Conservation (phyloP, 2,113 vertebrate genomes). For the Ahaetulla prasina region DNA sequence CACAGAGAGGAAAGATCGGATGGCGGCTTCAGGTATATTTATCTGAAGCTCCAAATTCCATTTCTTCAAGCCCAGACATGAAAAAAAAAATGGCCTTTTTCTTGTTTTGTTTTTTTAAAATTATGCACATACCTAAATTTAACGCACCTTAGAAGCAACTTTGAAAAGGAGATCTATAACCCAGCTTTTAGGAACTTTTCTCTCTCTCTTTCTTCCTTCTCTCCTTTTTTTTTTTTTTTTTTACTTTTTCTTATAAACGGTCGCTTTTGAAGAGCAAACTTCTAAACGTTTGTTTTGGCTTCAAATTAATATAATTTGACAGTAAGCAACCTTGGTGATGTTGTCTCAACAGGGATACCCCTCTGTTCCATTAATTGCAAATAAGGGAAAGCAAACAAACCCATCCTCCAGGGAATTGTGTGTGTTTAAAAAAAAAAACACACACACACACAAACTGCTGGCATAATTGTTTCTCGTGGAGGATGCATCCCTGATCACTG, state of each 20-base stretch:
- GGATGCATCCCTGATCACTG: background rate
- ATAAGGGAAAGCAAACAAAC: background rate
- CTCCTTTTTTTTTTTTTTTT: no score
- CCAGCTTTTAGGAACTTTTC: fast-evolving
- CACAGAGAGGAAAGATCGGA: background rate
- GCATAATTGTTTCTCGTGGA: background rate
- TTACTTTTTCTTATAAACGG: background rate
- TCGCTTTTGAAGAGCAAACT: background rate
- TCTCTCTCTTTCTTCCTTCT: background rate
- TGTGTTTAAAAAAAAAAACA: no score
- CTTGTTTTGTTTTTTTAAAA: slow-evolving; percentile 13
- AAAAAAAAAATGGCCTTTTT: background rate
- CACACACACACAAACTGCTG: background rate
- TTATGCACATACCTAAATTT: slow-evolving; percentile 24
- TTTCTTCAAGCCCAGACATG: background rate
- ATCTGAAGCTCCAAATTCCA: background rate
- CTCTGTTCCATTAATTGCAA: background rate
- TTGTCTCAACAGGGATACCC: background rate
- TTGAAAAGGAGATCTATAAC: slow-evolving; percentile 13
- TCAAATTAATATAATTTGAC: background rate
- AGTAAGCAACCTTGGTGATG: background rate
- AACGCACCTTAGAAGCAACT: slow-evolving; percentile 17
- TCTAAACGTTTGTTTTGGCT: slow-evolving; percentile 9
- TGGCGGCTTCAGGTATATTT: background rate
- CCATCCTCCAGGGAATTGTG: background rate